phyloP scores from a whole-genome alignment of 2,113 vertebrate species.

The Talpa occidentalis region DNA sequence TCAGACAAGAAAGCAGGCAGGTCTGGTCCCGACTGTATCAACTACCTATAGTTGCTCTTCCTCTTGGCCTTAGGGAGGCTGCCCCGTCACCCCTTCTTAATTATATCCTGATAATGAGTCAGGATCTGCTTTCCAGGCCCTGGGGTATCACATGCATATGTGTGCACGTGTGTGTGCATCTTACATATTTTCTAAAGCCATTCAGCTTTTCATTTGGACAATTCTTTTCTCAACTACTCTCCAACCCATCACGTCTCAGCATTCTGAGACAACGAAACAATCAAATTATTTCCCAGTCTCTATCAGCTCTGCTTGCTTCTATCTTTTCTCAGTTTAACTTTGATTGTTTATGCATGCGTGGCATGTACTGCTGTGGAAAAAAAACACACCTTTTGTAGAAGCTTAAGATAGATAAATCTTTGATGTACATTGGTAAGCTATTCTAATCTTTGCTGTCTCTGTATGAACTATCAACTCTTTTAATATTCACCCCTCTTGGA shows the following conservation, averaged over 20 bases:
- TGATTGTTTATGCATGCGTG: slow-evolving; percentile 70
- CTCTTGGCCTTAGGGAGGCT: neutral
- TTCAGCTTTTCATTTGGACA: neutral
- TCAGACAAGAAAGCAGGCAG: neutral
- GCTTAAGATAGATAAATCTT: slow-evolving; percentile 84
- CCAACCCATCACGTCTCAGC: neutral
- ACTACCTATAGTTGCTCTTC: neutral
- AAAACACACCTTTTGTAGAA: slow-evolving; percentile 71
- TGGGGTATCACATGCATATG: neutral
- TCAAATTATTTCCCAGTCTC: rapidly evolving
- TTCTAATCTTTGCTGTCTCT: slow-evolving; percentile 79
- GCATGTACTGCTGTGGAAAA: slow-evolving; percentile 62
- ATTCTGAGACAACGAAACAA: neutral
- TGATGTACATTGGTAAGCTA: slow-evolving; percentile 79
- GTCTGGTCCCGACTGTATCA: rapidly evolving
- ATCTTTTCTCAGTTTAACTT: slow-evolving; percentile 71
- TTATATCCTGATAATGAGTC: neutral
- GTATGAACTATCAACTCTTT: slow-evolving; percentile 73
- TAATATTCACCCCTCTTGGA: slow-evolving; percentile 81
- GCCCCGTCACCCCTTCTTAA: neutral
- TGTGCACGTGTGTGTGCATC: rapidly evolving
- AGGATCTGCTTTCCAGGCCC: neutral
- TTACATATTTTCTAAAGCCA: neutral
- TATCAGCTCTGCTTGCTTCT: neutral
- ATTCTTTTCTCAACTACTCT: neutral